Conservation (phyloP, 2,797 vertebrate species). For the Erithacus rubecula region DNA sequence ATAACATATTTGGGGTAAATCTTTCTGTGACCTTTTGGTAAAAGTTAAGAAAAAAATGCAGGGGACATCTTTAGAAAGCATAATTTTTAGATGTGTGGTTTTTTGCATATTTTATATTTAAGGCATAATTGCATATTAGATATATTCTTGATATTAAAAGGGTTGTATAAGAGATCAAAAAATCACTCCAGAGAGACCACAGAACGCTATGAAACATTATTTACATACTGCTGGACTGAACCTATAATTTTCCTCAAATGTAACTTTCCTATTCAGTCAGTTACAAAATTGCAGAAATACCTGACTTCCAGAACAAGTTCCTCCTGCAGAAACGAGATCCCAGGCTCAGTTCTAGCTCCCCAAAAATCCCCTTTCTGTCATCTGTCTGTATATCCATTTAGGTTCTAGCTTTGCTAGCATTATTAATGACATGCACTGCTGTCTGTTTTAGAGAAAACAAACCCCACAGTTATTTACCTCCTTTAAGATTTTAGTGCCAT, state of each 20-base stretch:
- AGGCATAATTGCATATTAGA: neutral
- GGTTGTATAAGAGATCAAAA: neutral
- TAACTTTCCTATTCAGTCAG: neutral
- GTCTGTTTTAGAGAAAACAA: slow-evolving; percentile 3
- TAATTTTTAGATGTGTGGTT: neutral
- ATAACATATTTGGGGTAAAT: neutral
- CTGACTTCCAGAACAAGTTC: neutral
- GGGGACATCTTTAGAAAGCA: neutral
- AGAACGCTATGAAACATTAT: neutral
- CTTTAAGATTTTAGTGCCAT: neutral
- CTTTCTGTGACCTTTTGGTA: neutral
- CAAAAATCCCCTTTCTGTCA: neutral
- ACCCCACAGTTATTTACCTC: neutral
- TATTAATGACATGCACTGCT: neutral
- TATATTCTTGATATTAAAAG: neutral
- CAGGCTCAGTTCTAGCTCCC: neutral
- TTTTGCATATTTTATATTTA: neutral
- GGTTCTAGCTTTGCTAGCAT: neutral
- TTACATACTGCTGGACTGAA: neutral
- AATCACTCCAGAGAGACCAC: neutral
- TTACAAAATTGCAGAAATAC: neutral
- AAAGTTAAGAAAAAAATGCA: neutral
- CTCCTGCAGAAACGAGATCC: neutral
- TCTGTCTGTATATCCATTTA: neutral
- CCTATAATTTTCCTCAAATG: neutral